A percentile compares a stretch with the other conserved stretches of the same genome.
Evolutionary conservation across 2,797 vertebrate species (phyloP).

Genomic region (Diplodus puntazzo): DNA sequence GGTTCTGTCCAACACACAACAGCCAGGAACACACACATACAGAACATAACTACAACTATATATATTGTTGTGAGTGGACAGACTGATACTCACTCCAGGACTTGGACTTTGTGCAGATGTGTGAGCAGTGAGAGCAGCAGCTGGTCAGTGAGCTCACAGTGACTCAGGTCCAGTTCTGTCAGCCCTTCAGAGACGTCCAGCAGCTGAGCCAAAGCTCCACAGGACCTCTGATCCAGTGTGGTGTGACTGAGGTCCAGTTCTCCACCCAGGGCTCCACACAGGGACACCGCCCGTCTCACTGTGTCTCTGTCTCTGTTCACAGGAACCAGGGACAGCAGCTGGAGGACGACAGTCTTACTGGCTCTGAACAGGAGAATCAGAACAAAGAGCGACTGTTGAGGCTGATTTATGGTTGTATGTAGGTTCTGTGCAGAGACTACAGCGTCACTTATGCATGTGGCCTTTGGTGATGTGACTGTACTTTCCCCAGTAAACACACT

Average conservation of each 20-base stretch:
- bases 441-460: too few species aligned
- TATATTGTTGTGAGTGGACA: not conserved
- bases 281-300: conserved; percentile 32
- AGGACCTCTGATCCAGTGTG: conserved; percentile 53
- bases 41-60: too few species aligned
- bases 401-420: too few species aligned
- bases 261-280: conserved; percentile 59
- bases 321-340: conserved; percentile 56
- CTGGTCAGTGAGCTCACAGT: conserved; percentile 71
- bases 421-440: too few species aligned
- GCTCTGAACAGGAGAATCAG: conserved; percentile 44
- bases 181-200: conserved; percentile 70
- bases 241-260: conserved; percentile 69
- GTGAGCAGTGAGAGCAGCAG: conserved; percentile 54
- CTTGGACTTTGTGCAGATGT: conserved; percentile 73
- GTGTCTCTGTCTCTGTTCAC: conserved; percentile 16
- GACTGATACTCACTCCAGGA: conserved; percentile 69
- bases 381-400: not conserved
- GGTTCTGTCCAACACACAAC: not conserved
- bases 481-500: too few species aligned
- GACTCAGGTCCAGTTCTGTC: conserved; percentile 75
- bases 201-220: conserved; percentile 59
- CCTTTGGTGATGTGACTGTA: too few species aligned
- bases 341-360: conserved; percentile 59
- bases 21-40: too few species aligned